Base-by-base conservation (phyloP, 2,888 invertebrate species). In the Boloria selene region DNA sequence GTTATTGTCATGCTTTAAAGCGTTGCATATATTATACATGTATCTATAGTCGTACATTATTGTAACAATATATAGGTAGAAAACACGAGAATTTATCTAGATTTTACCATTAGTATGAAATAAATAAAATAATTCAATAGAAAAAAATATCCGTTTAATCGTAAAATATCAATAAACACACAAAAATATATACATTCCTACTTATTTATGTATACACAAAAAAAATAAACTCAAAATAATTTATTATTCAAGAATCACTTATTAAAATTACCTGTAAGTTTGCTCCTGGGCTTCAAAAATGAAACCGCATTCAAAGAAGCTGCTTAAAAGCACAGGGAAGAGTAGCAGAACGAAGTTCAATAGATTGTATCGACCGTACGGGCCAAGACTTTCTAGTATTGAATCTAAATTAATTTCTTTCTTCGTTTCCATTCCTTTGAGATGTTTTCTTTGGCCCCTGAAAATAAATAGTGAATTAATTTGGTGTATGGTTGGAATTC, bases 331-430 rank as follows among this genome's bases (percentile, higher is more conserved):
- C 61, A 91, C 75, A 6, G 91, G 91, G 69, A 86, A 91, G 2
- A 92, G 81, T 1, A 92, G 75, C 0, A 92, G 74, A 10, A 85
- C 87, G 72, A 90, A 92, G 75, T 90, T 90, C 71, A 92, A 75
- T 52, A 91, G 75, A 76, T 92, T 92, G 77, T 89, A 92, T 69
- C 89, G 80, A 13, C 91, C 88, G 67, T 90, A 87, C 31, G 91
- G 90, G n/a, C 90, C 90, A 61, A 92, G 77, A 53, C 86, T 89
- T 69, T 90, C 90, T 18, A 92, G 78, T 22, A 92, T 76, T 3
- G 90, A 90, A 80, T 92, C 92, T 70, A 92, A 78, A 78, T 92
- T 92, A 74, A 90, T 89, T 79, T 88, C 88, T 77, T 88, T 91
- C 79, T 84, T 88, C 51, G 78, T 78, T 49, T 88, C 90, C 73